A percentile compares a stretch with the other conserved stretches of the same genome.
Conservation (phyloP, 2,113 vertebrate species). For the Hepsetus odoe region DNA sequence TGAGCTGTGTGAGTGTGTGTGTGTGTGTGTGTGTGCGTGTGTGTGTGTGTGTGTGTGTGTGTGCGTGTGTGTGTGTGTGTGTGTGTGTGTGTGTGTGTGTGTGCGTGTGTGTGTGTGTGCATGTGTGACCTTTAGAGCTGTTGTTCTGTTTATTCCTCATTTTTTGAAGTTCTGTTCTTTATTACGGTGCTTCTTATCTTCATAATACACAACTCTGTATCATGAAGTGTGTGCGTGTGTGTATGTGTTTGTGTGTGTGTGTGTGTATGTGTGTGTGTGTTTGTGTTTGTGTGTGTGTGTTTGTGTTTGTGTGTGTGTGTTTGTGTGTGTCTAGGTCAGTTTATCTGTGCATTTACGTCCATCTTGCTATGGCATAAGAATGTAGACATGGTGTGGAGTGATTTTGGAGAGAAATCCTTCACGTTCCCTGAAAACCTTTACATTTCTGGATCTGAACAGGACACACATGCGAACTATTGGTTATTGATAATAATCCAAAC, state of each 20-base stretch:
- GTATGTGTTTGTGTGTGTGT: neutral
- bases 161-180: too few species aligned
- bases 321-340: neutral
- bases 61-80: neutral
- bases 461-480: conserved; percentile 60
- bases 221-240: neutral
- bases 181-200: too few species aligned
- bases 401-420: conserved; percentile 12
- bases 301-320: neutral
- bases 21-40: neutral
- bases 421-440: conserved; percentile 13
- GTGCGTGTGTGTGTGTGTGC: too few species aligned
- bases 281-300: too few species aligned
- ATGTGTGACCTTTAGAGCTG: neutral
- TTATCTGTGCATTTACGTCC: neutral
- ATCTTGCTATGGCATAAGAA: neutral
- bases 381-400: conserved; percentile 23
- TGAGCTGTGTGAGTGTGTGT: neutral
- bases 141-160: neutral
- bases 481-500: conserved; percentile 54
- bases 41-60: neutral
- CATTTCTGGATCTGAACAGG: conserved; percentile 43
- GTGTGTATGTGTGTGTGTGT: neutral
- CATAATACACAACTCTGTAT: too few species aligned
- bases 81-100: too few species aligned